Evolutionary conservation across 2,113 vertebrate species (phyloP), one percentile per base, ranked within the genome.

Genomic region (Calidris pygmaea): DNA sequence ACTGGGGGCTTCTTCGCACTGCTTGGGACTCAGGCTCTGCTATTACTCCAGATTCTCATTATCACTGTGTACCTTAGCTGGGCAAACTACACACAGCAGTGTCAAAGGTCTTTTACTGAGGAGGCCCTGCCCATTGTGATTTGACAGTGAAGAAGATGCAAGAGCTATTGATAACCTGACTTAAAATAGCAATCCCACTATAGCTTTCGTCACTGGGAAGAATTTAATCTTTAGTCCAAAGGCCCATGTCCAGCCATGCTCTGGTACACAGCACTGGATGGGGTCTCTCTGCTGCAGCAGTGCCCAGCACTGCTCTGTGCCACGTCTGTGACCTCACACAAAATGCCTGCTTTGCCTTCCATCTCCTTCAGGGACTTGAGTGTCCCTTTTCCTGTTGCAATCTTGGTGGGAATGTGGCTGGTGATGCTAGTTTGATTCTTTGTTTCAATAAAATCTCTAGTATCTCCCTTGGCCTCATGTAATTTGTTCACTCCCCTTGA

Each of bases 1-100:
- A 95, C 96, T 20, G 89, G 79, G 4, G 97, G 91, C 50, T 98
- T 97, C 60, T 58, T 89, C 17, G 96, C 97, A 34, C 92, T 98
- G 78, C 19, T 86, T 39, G 78, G 62, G 4, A 89, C 97, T 85
- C 89, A 91, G 86, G 63, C 16, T 82, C 86, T 98, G 26, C 95
- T 98, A 21, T 37, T 97, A 53, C 47, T 98, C 52, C 84, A 98
- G 85, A 63, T 97, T 29, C 16, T 95, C 55, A 94, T 85, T 80
- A 78, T 4, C 2, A n/a, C 13, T 47, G 1, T 7, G 10, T 80
- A 96, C 63, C 67, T 93, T 39, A 56, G 9, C 21, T 32, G 43
- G 56, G 34, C 14, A 53, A 87, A 84, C 53, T 11, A 29, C 29
- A 58, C 6, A 27, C 10, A 24, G 1, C 6, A 0, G 0, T 4